Base-by-base conservation (phyloP, 2,888 invertebrate species). In the Callimorpha dominula region DNA sequence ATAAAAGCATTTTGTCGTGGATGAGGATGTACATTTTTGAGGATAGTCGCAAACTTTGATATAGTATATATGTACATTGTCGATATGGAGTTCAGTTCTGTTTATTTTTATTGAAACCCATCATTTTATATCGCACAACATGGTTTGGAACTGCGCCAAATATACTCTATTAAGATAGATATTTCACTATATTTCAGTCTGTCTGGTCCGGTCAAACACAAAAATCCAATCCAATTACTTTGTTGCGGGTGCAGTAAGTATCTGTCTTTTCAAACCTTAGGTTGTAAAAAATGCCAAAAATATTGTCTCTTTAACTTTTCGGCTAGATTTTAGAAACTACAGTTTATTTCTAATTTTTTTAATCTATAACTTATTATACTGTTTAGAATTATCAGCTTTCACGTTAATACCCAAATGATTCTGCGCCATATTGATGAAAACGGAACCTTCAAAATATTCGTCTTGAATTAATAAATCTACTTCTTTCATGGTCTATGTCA, bases 71-170 rank as follows among this genome's bases (percentile, higher is more conserved):
- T 12, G n/a, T n/a, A 8, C 31, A 31, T 31, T 1, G 0, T 17
- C 63, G 63, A 46, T 49, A 65, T 46, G 15, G 49, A 49, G 20
- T 65, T 60, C 31, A 65, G 8, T 65, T 46, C 20, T 0, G 46
- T 65, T 49, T 65, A 50, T 70, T 71, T 67, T 71, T 67, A 66
- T 66, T 62, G 14, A 4, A 68, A 57, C 49, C 49, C 65, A 42
- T 40, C 42, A 54, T 52, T 52, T 54, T 52, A 42, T 42, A 42
- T 67, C 12, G 63, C 71, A 63, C 46, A 46, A 17, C 20, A 50
- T 6, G 31, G 20, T 52, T 71, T 71, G 67, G 62, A 71, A 67
- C 67, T 46, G 43, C 12, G 65, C 67, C 66, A 71, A 63, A 50
- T 40, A 62, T 71, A 20, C 42, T 62, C 20, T 52, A 42, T 42